Base-by-base conservation (phyloP, 2,888 invertebrate genomes). In the Pinctada fucata region DNA sequence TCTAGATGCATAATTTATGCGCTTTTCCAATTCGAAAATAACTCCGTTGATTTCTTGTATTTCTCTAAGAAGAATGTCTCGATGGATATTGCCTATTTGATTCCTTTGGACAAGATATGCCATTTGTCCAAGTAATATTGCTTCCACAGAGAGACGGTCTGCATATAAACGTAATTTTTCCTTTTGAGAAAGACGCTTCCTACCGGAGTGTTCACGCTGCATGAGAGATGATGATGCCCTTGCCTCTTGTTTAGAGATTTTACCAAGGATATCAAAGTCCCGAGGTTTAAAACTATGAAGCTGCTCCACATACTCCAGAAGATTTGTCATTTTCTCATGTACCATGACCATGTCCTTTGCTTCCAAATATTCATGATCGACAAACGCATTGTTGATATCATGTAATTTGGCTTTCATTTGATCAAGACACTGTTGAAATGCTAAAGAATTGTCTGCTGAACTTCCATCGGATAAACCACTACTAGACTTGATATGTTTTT, bases 81-180 rank as follows among this genome's bases (percentile, higher is more conserved):
- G 83, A 48, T 85, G 84, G 3, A 84, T 79, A 16, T 83, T 80
- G 8, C 83, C 85, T 63, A 85, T 81, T 70, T 86, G 86, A 73
- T 87, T 86, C 72, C 85, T 84, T 69, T 89, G 87, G 5, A 90
- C 81, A 16, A 90, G 78, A 52, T 87, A 85, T 52, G 88, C 87
- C 87, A 90, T 87, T 79, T 90, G 89, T 52, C 87, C 88, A 48
- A 90, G 79, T 58, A 90, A 81, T 72, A 88, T 88, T 64, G 89
- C 88, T 77, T 90, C 90, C 78, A 90, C 84, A 8, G 90, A 87
- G n/a, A 90, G 82, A 73, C 87, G 85, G 67, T 90, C 89, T 67
- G 89, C 87, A 85, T 88, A 90, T 1, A 86, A 76, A 71, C 86
- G 84, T n/a, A 88, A 75, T 58, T 87, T 83, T 45, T 87, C 86